These are phyloP conservation scores for Phengaris alcon DNA, from an alignment of 2,888 invertebrate genomes.

Conservation along the genomic window DNA sequence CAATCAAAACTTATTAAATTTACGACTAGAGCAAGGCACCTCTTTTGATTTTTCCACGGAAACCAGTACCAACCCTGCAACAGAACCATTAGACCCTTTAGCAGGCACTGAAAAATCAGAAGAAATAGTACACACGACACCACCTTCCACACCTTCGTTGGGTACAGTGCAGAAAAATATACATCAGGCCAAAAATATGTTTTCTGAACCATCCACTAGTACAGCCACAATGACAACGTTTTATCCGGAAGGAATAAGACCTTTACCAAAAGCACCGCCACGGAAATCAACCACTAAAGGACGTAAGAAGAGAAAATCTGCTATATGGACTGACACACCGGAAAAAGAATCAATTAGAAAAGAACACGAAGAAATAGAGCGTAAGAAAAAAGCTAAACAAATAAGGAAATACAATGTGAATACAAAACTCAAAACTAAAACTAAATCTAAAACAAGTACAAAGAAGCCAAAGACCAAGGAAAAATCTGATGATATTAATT, in stretches of 20 bases:
- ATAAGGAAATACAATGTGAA: conserved; percentile 35
- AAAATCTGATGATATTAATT: conserved; percentile 32
- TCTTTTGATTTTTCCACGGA: neutral
- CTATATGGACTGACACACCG: conserved; percentile 36
- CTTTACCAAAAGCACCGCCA: conserved; percentile 31
- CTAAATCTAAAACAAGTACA: conserved; percentile 32
- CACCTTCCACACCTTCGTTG: conserved; percentile 4
- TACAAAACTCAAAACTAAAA: conserved; percentile 33
- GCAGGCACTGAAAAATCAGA: neutral
- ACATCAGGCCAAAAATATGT: neutral
- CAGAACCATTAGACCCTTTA: conserved; percentile 7
- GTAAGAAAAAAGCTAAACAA: conserved; percentile 37
- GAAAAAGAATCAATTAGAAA: conserved; percentile 36
- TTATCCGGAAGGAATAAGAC: conserved; percentile 35
- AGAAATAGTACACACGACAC: conserved; percentile 3
- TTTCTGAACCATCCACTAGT: conserved; percentile 3
- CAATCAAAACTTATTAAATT: conserved; percentile 1
- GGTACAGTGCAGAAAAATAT: conserved; percentile 18
- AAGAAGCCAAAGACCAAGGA: conserved; percentile 30
- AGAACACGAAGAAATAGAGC: conserved; percentile 37
- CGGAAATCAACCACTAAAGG: conserved; percentile 35
- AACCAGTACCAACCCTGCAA: neutral
- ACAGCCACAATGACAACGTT: neutral
- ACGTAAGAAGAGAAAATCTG: conserved; percentile 36
- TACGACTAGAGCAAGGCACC: neutral